phyloP scores from a whole-genome alignment of 2,888 invertebrate genomes.

The Lingula anatina region DNA sequence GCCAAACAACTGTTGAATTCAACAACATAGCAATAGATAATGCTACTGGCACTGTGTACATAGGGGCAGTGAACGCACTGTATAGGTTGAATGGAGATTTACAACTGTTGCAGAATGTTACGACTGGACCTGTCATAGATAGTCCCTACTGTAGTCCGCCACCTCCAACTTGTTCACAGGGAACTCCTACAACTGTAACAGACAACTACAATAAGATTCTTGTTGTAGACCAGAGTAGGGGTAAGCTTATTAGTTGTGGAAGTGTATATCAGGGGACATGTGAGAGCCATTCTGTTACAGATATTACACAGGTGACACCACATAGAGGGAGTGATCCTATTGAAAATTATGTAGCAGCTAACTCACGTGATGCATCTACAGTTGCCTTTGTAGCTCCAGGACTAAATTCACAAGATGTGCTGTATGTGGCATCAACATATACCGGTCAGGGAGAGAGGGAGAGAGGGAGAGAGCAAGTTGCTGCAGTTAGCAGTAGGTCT shows the following conservation, averaged over 20 bases:
- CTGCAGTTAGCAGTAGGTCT: conserved; percentile 83
- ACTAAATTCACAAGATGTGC: conserved; percentile 60
- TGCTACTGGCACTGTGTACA: too few species aligned
- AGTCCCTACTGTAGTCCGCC: conserved; percentile 74
- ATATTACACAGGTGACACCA: too few species aligned
- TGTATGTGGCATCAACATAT: conserved; percentile 88
- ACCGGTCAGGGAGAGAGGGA: conserved; percentile 24
- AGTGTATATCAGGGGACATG: conserved; percentile 7
- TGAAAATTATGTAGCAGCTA: conserved; percentile 96
- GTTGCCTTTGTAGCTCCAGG: conserved; percentile 96
- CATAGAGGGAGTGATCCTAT: too few species aligned
- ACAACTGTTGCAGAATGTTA: too few species aligned
- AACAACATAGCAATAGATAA: too few species aligned
- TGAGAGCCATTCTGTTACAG: conserved; percentile 10
- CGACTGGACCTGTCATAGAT: conserved; percentile 64
- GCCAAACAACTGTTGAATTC: too few species aligned
- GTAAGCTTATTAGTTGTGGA: conserved; percentile 68
- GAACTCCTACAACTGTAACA: too few species aligned
- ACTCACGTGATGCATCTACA: conserved; percentile 89
- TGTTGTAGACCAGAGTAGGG: too few species aligned
- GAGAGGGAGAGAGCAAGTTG: conserved; percentile 64
- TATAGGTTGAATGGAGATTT: conserved; percentile 83
- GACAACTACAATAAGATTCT: too few species aligned
- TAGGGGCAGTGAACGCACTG: conserved; percentile 87
- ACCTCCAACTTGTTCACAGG: too few species aligned